phyloP scores from a whole-genome alignment of 2,797 vertebrate genomes.

The Schizopygopsis pylzovi region DNA sequence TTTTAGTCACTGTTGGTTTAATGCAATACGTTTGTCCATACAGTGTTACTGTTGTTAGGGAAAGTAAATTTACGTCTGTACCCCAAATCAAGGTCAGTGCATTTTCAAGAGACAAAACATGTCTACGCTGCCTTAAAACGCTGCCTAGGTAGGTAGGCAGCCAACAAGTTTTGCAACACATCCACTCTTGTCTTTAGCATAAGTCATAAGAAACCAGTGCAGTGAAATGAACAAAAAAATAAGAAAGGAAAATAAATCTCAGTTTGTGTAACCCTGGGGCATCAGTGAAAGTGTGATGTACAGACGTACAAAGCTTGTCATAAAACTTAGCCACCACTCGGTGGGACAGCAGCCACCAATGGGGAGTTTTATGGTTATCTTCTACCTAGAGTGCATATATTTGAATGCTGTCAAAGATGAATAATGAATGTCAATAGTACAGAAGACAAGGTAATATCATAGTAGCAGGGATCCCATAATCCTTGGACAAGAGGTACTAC shows the following conservation, averaged over 20 bases:
- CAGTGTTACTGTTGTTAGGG: neutral
- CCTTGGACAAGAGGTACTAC: neutral
- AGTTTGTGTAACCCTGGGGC: neutral
- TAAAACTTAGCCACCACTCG: neutral
- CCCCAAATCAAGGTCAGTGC: neutral
- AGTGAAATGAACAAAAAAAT: neutral
- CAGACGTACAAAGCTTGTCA: neutral
- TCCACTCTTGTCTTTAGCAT: neutral
- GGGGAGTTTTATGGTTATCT: neutral
- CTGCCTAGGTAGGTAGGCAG: neutral
- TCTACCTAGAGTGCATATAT: neutral
- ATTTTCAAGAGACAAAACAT: neutral
- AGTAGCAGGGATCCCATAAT: neutral
- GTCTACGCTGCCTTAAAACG: neutral
- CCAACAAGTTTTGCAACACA: neutral
- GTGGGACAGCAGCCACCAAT: too few species aligned
- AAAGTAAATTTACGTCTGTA: neutral
- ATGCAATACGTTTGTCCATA: neutral
- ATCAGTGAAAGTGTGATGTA: neutral
- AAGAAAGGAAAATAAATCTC: neutral
- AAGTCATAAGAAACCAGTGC: neutral
- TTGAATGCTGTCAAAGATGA: conserved; percentile 21
- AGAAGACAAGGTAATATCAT: neutral
- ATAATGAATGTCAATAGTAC: neutral
- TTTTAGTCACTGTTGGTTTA: neutral